Base-by-base conservation (phyloP, 2,113 vertebrate genomes). In the Sylvietta virens region DNA sequence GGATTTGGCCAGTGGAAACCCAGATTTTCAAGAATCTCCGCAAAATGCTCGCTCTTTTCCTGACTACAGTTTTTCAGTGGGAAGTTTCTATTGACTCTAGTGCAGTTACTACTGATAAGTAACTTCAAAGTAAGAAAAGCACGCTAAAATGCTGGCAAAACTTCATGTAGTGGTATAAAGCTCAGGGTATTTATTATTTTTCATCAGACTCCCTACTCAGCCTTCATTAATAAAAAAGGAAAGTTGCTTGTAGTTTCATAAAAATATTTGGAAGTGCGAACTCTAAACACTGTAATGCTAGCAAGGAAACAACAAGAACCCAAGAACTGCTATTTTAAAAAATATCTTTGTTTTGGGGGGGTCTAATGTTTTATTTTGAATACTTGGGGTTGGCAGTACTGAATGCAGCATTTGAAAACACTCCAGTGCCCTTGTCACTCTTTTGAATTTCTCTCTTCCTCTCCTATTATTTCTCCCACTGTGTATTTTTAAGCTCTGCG, bases 391-490 rank as follows among this genome's bases (percentile, higher is more conserved):
- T 95, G 85, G 78, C 81, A 95, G 70, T 90, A 94, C 54, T 95
- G 93, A 92, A 95, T 95, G 60, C 42, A 80, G 58, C 54, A 18
- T 94, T 92, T 93, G 94, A 91, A 97, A 97, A 91, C 93, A 86
- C 79, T 80, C 79, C 69, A 94, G 70, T 87, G 79, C 71, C 42
- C 82, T 92, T 96, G 85, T 85, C 71, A 70, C 33, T 90, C 94
- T 73, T 92, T 87, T 96, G 84, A 96, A 94, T 92, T 90, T 95
- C 87, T 95, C 95, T 93, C 93, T 96, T 97, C 94, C 95, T 95
- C 92, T 91, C 50, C 87, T 72, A 88, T 95, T 96, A 96, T 95
- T 97, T 96, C 73, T 92, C 86, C 40, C 81, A 84, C 93, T 93
- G 92, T 44, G 81, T 92, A 88, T 86, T 94, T 97, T 95, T 82